These are phyloP conservation scores for Aphelenchoides avenae DNA, from an alignment of 1,140 invertebrate genomes.

Conservation along the genomic window DNA sequence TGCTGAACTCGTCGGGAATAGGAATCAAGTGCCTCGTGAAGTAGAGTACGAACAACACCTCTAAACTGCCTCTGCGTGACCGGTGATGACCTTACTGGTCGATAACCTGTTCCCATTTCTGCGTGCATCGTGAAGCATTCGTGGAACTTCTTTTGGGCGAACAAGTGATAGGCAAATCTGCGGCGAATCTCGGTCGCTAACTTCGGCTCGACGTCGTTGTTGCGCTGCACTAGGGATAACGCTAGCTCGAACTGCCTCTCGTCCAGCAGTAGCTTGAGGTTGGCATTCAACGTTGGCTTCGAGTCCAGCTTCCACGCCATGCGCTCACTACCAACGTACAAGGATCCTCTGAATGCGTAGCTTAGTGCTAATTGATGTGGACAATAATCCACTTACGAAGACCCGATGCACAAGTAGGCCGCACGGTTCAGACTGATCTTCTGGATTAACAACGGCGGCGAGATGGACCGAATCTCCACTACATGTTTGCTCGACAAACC, in stretches of 20 bases:
- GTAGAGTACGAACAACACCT: slow-evolving; percentile 36
- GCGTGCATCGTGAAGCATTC: slow-evolving; percentile 39
- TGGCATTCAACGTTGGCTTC: slow-evolving; percentile 23
- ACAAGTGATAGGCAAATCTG: slow-evolving; percentile 19
- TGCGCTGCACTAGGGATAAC: slow-evolving; percentile 2
- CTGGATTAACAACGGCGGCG: slow-evolving; percentile 31
- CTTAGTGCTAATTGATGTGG: slow-evolving; percentile 9
- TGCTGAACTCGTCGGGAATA: slow-evolving; percentile 6
- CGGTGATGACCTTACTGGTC: too few species aligned
- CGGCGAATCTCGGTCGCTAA: slow-evolving; percentile 34
- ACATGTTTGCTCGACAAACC: slow-evolving; percentile 31
- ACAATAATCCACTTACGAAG: slow-evolving; percentile 22
- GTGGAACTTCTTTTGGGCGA: slow-evolving; percentile 30
- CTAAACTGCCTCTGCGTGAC: too few species aligned
- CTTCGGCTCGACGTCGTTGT: slow-evolving; percentile 17
- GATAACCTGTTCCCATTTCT: slow-evolving; percentile 35
- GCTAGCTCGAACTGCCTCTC: slow-evolving; percentile 44
- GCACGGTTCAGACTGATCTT: slow-evolving; percentile 20
- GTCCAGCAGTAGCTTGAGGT: slow-evolving; percentile 22
- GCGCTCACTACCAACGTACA: slow-evolving; percentile 29
- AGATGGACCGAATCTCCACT: slow-evolving; percentile 37
- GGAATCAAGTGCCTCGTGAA: slow-evolving; percentile 37
- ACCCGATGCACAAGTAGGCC: slow-evolving; percentile 8
- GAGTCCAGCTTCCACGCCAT: slow-evolving; percentile 28
- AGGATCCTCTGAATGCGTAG: slow-evolving; percentile 22